Evolutionary conservation across 2,888 invertebrate genomes (phyloP), one percentile per base, ranked within the genome.

Genomic region (Amiota mariae): DNA sequence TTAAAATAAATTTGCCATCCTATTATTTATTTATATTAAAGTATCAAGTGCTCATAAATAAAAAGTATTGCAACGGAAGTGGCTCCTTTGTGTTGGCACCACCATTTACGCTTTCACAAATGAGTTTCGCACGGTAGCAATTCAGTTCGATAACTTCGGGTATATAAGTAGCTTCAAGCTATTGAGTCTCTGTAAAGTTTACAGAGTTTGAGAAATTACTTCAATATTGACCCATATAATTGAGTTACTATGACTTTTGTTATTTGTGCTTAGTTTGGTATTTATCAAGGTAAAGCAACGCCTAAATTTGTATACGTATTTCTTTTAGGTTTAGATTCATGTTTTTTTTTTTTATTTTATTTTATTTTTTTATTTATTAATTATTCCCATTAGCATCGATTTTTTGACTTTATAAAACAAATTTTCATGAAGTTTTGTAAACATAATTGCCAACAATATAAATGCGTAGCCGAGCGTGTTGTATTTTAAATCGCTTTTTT

Each of bases 181-280:
- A 6, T 54, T 54, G 54, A 54, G 54, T 54, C n/a, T n/a, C 15
- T n/a, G 18, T 18, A 11, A 59, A 18, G 57, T 18, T 15, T 11
- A 59, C 15, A 15, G 47, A 36, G 66, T 47, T 3, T 24, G 24
- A 24, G 24, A 24, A 24, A 24, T 24, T 24, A 24, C 48, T 20
- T 66, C 15, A 66, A 18, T 48, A 66, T 66, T 66, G 66, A 48
- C 66, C 66, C 18, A 66, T 66, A 49, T 66, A 36, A 36, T 36
- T 6, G 8, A 36, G 36, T 36, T 36, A 36, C 36, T 36, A 36
- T 36, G 36, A 36, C 36, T 36, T 36, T 36, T 36, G 36, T 4
- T 36, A 36, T 36, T 36, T 36, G 36, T 36, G 36, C 36, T 36
- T 36, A 36, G 4, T 36, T 36, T 36, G 36, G 36, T 36, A 36